Conservation (phyloP, 2,888 invertebrate species). For the Galerucella nymphaeae region DNA sequence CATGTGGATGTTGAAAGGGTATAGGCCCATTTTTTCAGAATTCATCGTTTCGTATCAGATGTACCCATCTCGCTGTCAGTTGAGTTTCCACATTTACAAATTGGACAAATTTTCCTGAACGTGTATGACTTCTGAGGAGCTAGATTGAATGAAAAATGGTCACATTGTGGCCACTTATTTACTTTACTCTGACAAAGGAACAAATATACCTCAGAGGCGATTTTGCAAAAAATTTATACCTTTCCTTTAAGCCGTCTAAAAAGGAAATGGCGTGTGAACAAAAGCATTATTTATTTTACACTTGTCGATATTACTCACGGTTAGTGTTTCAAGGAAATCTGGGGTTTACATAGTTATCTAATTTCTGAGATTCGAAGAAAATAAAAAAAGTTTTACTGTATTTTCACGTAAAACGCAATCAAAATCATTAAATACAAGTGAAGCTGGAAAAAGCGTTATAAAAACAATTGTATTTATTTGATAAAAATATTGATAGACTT, state of each 20-base stretch:
- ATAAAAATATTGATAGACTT: no score
- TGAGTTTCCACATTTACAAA: constrained; percentile 12
- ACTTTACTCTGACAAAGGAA: constrained; percentile 16
- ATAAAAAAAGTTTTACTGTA: no score
- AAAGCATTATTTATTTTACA: constrained; percentile 15
- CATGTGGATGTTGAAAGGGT: background rate
- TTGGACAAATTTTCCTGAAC: constrained; percentile 13
- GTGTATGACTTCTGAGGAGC: constrained; percentile 8
- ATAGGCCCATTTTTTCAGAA: background rate
- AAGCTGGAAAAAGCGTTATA: no score
- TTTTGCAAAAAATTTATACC: constrained; percentile 19
- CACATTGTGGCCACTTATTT: constrained; percentile 19
- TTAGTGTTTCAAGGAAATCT: constrained; percentile 1
- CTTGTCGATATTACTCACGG: constrained; percentile 11
- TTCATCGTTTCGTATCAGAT: background rate
- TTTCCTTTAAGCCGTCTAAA: constrained; percentile 11
- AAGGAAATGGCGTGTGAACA: constrained; percentile 15
- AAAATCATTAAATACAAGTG: no score
- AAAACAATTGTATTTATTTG: no score
- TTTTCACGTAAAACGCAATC: no score
- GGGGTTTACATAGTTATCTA: constrained; percentile 1
- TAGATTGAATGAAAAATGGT: constrained; percentile 20
- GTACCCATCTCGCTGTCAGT: constrained; percentile 13
- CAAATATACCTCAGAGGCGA: constrained; percentile 20
- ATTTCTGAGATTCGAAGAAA: background rate